Evolutionary conservation across 2,888 invertebrate genomes (phyloP), one percentile per base, ranked within the genome.

Genomic region (Lagria hirta): DNA sequence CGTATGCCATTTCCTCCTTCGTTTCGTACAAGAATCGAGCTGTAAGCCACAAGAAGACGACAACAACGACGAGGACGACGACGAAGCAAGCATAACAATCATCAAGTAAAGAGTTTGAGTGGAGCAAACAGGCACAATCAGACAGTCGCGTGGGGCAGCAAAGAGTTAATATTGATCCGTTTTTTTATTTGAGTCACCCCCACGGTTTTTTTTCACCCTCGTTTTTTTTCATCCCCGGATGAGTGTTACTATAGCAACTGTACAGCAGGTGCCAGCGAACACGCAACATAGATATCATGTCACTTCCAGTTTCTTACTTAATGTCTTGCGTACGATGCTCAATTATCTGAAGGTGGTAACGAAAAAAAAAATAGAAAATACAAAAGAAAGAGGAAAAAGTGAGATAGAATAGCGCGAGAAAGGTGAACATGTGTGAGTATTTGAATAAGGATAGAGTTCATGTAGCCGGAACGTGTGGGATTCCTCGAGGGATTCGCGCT

Each of bases 81-180:
- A 33, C 47, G 22, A 22, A 11, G 7, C 18, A 38, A 52, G 55
- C 57, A 58, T 52, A 57, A 57, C 59, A 61, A 61, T 61, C n/a
- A n/a, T n/a, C 59, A 58, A 57, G 59, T 57, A 59, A 58, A 60
- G 60, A 57, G 58, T 58, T 55, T 53, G 49, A 52, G 53, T 51
- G 48, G 46, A 46, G 51, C 41, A 35, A n/a, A n/a, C n/a, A n/a
- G n/a, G n/a, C 52, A 61, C 62, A 62, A 61, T 62, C 62, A 61
- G 57, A 56, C 61, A 57, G 60, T 59, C 62, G 68, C 68, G 68
- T 64, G 66, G 68, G 69, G 67, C 73, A 74, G 75, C 75, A 80
- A 80, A 80, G 80, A 80, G 80, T 80, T 80, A 80, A 80, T 79
- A 80, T 80, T 79, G 80, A 80, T 80, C 79, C 76, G 76, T 75